Base-by-base conservation (phyloP, 1,140 invertebrate species). In the Sycobia sp. region DNA sequence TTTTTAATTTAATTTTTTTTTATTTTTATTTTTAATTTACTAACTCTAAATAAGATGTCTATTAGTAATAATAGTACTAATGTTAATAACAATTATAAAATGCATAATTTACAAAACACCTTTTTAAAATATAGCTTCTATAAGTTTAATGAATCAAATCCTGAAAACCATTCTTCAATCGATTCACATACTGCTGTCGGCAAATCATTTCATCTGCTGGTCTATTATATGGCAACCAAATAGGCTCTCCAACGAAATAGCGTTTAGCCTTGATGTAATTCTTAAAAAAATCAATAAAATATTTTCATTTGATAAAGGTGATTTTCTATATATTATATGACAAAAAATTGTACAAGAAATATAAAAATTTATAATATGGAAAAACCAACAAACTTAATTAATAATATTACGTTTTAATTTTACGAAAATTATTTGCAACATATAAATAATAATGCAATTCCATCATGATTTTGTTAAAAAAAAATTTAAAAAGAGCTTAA, bases 191-290 rank as follows among this genome's bases (percentile, higher is more conserved):
- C 4, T 85, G 73, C 72, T 88, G 83, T 14, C 93, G 83, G 62
- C 88, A 90, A 3, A 87, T 84, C 89, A 95, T 90, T n/a, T 94
- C 82, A 74, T 97, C 95, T 13, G 88, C 90, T 4, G 94, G 95
- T 62, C 95, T 84, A 77, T 97, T 96, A 73, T 94, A 85, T 0
- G 96, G 88, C 1, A 89, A 85, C 96, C 96, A 98, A 9, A 96
- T 87, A 9, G 96, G 96, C 74, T 95, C 93, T 16, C 95, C 95
- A 69, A 94, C 84, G 79, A 98, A 98, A 68, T 93, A 91, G 61
- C 95, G 84, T 70, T 89, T 92, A 0, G 90, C 93, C 75, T 88
- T 88, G 18, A 97, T 91, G 71, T 87, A 96, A 80, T 97, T 92
- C 91, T 96, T 79, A 49, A 62, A 62, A 10, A 22, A 34, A 4